Evolutionary conservation across 2,113 vertebrate species (phyloP).

Genomic region (Macrotis lagotis): DNA sequence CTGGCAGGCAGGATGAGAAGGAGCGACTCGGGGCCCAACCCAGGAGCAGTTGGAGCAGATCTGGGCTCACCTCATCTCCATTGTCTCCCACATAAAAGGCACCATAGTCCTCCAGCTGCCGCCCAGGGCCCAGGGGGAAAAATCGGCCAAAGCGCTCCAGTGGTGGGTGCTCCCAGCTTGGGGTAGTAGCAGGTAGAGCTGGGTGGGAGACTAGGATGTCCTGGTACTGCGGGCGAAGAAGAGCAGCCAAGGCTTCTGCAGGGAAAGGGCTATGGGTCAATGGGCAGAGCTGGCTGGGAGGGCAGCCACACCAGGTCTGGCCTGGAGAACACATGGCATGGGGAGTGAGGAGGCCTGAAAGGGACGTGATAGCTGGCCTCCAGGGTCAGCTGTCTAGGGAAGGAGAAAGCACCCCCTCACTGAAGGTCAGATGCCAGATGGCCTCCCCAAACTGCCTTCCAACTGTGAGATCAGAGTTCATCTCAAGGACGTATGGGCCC

Average conservation of each 20-base stretch:
- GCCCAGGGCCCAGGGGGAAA: constrained; percentile 80
- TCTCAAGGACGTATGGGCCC: background rate
- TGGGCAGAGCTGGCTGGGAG: background rate
- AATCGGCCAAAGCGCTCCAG: constrained; percentile 81
- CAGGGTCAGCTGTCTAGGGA: background rate
- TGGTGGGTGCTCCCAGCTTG: constrained; percentile 82
- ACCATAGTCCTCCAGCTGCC: constrained; percentile 84
- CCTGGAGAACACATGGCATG: constrained; percentile 78
- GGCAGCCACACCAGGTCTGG: background rate
- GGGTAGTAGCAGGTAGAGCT: constrained; percentile 89
- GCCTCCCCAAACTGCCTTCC: background rate
- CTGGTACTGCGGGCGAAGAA: constrained; percentile 81
- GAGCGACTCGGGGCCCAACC: constrained; percentile 89
- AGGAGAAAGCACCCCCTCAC: too few relatives aligned
- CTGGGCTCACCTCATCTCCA: constrained; percentile 84
- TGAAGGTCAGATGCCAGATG: background rate
- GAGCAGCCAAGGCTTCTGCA: constrained; percentile 72
- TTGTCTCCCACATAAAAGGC: constrained; percentile 93
- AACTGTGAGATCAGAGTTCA: background rate
- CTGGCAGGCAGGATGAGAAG: constrained; percentile 92
- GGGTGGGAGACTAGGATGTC: constrained; percentile 85
- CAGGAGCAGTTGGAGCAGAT: constrained; percentile 93
- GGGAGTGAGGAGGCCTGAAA: constrained; percentile 13
- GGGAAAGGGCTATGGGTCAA: constrained; percentile 63
- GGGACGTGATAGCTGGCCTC: background rate